Evolutionary conservation across 2,888 invertebrate species (phyloP).

Genomic region (Epiblema foenella): DNA sequence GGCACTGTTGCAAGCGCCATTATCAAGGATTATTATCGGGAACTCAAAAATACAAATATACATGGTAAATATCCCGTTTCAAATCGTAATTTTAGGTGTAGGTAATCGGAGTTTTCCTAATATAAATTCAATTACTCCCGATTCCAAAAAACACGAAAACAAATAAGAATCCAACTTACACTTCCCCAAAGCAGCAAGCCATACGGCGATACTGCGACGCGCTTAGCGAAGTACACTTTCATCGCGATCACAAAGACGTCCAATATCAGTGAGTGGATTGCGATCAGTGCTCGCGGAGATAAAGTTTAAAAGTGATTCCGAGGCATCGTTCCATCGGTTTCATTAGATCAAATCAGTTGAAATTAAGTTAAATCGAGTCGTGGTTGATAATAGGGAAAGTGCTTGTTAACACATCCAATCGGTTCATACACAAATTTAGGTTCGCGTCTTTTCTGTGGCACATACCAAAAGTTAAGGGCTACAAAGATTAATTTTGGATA

Average conservation of each 20-base stretch:
- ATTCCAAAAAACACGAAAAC: background rate
- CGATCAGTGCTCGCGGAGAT: conserved; percentile 8
- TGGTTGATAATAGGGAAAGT: background rate
- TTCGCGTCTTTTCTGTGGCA: too few relatives aligned
- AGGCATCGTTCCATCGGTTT: conserved; percentile 11
- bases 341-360: conserved; percentile 15
- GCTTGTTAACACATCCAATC: conserved; percentile 8
- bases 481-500: too few relatives aligned
- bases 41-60: too few relatives aligned
- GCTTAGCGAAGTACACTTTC: conserved; percentile 3
- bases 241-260: conserved; percentile 8
- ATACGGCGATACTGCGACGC: background rate
- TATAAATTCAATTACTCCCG: too few relatives aligned
- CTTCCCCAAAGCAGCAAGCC: conserved; percentile 23
- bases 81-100: too few relatives aligned
- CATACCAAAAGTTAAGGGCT: too few relatives aligned
- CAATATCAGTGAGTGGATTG: conserved; percentile 26
- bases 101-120: too few relatives aligned
- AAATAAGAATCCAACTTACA: background rate
- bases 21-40: too few relatives aligned
- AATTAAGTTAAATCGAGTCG: conserved; percentile 17
- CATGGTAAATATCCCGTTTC: too few relatives aligned
- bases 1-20: too few relatives aligned
- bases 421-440: too few relatives aligned
- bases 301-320: conserved; percentile 15